phyloP scores from a whole-genome alignment of 2,888 invertebrate genomes.

The Ophonus ardosiacus region DNA sequence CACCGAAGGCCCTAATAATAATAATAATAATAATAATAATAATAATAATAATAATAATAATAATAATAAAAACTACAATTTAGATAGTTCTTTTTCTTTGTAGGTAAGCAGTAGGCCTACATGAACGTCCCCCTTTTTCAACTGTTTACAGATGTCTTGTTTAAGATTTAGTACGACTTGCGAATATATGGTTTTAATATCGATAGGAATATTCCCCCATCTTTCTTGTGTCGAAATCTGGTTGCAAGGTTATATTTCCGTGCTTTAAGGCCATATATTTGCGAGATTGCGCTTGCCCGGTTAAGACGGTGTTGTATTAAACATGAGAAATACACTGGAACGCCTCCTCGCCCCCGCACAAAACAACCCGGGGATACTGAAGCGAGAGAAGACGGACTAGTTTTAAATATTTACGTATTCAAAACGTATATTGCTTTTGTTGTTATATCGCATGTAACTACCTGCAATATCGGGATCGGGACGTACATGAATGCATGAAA shows the following conservation, averaged over 20 bases:
- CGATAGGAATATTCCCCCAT: conserved; percentile 58
- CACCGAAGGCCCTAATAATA: too few relatives aligned
- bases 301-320: conserved; percentile 56
- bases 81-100: too few relatives aligned
- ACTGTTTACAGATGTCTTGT: conserved; percentile 43
- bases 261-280: conserved; percentile 43
- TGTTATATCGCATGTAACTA: conserved; percentile 46
- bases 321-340: conserved; percentile 58
- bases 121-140: neutral
- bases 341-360: conserved; percentile 13
- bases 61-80: too few relatives aligned
- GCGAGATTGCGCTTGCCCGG: conserved; percentile 54
- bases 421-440: conserved; percentile 49
- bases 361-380: neutral
- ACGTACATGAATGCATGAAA: conserved; percentile 19
- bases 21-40: too few relatives aligned
- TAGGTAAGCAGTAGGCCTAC: neutral
- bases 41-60: too few relatives aligned
- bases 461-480: conserved; percentile 23
- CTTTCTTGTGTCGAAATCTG: conserved; percentile 49
- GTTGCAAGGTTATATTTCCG: conserved; percentile 54
- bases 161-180: conserved; percentile 36
- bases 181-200: conserved; percentile 60
- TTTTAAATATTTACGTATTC: conserved; percentile 50
- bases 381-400: conserved; percentile 21